phyloP scores from a whole-genome alignment of 1,140 invertebrate genomes.

The honey bee (Apis mellifera) region DNA sequence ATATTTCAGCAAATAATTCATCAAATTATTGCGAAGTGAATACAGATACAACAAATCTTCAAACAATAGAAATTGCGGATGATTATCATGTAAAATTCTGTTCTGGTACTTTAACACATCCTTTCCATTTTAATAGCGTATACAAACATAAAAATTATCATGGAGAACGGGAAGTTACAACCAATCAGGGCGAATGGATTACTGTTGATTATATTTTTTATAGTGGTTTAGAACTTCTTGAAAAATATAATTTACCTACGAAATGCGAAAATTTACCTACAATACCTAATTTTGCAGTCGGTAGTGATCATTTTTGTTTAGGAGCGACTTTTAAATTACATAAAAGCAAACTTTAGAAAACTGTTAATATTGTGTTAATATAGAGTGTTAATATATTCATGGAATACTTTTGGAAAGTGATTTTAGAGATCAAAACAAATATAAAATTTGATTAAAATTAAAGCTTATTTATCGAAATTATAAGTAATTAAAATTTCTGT shows the following conservation, averaged over 20 bases:
- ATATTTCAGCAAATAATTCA: constrained; percentile 3
- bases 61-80: constrained; percentile 69
- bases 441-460: too few relatives aligned
- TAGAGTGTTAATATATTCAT: too few relatives aligned
- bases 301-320: constrained; percentile 90
- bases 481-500: too few relatives aligned
- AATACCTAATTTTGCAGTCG: constrained; percentile 88
- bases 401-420: too few relatives aligned
- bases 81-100: constrained; percentile 75
- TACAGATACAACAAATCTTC: constrained; percentile 47
- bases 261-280: constrained; percentile 83
- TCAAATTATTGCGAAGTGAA: constrained; percentile 52
- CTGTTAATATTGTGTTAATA: not conserved
- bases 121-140: constrained; percentile 82
- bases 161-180: constrained; percentile 84
- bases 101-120: constrained; percentile 81
- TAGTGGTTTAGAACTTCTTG: constrained; percentile 83
- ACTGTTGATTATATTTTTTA: constrained; percentile 93
- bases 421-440: too few relatives aligned
- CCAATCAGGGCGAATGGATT: constrained; percentile 88
- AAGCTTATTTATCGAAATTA: too few relatives aligned
- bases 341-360: constrained; percentile 57
- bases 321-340: constrained; percentile 83
- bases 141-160: constrained; percentile 80
- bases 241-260: constrained; percentile 84